Conservation (phyloP, 2,888 invertebrate species). For the Stegophylla sp. region DNA sequence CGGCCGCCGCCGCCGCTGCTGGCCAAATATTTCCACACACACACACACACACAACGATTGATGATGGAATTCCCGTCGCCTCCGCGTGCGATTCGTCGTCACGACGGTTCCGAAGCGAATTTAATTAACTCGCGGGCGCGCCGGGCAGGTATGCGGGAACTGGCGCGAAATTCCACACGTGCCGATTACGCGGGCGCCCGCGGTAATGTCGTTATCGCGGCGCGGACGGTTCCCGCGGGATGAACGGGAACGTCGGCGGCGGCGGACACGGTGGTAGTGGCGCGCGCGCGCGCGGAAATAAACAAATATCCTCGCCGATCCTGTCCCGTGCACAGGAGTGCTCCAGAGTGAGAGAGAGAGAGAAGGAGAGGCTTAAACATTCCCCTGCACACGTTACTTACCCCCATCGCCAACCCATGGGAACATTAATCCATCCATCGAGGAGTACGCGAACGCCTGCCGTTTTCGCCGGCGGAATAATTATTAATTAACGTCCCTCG, state of each 20-base stretch:
- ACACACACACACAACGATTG: too few relatives aligned
- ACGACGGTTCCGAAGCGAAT: conserved; percentile 40
- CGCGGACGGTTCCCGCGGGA: neutral
- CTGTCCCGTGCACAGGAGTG: neutral
- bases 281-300: neutral
- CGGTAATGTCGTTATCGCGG: conserved; percentile 54
- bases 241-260: neutral
- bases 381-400: neutral
- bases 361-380: conserved; percentile 10
- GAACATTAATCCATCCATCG: conserved; percentile 46
- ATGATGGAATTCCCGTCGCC: conserved; percentile 40
- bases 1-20: too few relatives aligned
- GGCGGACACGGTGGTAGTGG: neutral
- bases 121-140: conserved; percentile 52
- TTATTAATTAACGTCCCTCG: conserved; percentile 57
- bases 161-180: conserved; percentile 56
- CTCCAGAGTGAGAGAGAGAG: too few relatives aligned
- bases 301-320: conserved; percentile 32
- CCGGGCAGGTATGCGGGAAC: conserved; percentile 30
- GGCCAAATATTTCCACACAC: conserved; percentile 18
- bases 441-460: neutral
- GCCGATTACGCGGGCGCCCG: conserved; percentile 44
- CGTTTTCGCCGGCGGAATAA: conserved; percentile 1
- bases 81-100: conserved; percentile 31
- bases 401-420: conserved; percentile 10